Percentiles rank a stretch among this genome's conserved stretches.
Conservation (phyloP, 2,113 vertebrate genomes). For the Lagopus muta region DNA sequence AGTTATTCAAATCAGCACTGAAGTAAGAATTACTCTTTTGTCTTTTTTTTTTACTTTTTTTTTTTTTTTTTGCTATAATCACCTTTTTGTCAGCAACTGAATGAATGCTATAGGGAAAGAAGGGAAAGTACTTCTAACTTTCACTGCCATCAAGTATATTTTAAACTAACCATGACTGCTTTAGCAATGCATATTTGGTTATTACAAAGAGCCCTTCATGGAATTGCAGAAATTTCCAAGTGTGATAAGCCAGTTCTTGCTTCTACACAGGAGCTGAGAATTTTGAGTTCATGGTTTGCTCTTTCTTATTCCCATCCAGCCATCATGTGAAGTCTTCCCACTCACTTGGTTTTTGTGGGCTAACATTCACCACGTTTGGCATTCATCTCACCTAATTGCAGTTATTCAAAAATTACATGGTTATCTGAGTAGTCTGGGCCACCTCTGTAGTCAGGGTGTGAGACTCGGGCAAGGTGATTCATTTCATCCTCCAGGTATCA, state of each 20-base stretch:
- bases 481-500: slow-evolving; percentile 56
- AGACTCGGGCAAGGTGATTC: slow-evolving; percentile 47
- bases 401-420: neutral
- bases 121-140: neutral
- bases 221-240: neutral
- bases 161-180: neutral
- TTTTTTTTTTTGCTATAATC: neutral
- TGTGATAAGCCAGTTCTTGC: neutral
- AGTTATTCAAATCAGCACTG: neutral
- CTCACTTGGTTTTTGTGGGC: neutral
- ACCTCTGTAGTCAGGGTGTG: slow-evolving; percentile 41
- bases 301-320: slow-evolving; percentile 18
- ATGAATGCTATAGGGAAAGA: neutral
- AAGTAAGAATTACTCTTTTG: neutral
- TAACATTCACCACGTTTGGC: slow-evolving; percentile 21
- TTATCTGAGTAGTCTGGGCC: slow-evolving; percentile 36
- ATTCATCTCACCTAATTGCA: neutral
- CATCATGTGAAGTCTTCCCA: slow-evolving; percentile 32
- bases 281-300: slow-evolving; percentile 1
- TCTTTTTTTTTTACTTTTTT: neutral
- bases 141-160: neutral
- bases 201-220: neutral
- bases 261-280: neutral
- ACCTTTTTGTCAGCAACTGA: neutral
- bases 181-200: neutral